Evolutionary conservation across 1,140 invertebrate species (phyloP).

Genomic region (Penaeus vannamei): DNA sequence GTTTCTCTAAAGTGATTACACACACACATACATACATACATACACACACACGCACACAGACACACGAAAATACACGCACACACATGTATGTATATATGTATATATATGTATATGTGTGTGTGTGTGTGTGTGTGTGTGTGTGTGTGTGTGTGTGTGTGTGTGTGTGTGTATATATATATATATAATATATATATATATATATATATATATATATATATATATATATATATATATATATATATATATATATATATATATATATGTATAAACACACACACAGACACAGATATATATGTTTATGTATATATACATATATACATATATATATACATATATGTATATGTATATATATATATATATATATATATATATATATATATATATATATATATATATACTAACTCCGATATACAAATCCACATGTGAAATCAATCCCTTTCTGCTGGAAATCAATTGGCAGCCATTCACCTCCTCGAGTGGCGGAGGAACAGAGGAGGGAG

Average conservation of each 20-base stretch:
- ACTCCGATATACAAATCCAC: background rate
- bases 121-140: too few relatives aligned
- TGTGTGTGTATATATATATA: too few relatives aligned
- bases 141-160: too few relatives aligned
- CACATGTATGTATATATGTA: background rate
- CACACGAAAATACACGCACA: background rate
- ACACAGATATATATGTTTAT: background rate
- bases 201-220: background rate
- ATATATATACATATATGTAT: background rate
- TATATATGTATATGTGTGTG: too few relatives aligned
- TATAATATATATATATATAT: too few relatives aligned
- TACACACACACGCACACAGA: background rate
- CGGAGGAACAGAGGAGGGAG: too few relatives aligned
- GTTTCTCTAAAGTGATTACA: background rate
- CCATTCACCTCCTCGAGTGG: too few relatives aligned
- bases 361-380: background rate
- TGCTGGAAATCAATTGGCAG: too few relatives aligned
- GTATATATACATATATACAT: background rate
- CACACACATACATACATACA: background rate
- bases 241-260: background rate
- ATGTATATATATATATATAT: background rate
- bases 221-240: conserved; percentile 6
- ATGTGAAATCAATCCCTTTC: background rate
- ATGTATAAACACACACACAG: background rate
- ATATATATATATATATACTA: conserved; percentile 25